Evolutionary conservation across 2,797 vertebrate species (phyloP).

Genomic region (Pangasius mekongensis): DNA sequence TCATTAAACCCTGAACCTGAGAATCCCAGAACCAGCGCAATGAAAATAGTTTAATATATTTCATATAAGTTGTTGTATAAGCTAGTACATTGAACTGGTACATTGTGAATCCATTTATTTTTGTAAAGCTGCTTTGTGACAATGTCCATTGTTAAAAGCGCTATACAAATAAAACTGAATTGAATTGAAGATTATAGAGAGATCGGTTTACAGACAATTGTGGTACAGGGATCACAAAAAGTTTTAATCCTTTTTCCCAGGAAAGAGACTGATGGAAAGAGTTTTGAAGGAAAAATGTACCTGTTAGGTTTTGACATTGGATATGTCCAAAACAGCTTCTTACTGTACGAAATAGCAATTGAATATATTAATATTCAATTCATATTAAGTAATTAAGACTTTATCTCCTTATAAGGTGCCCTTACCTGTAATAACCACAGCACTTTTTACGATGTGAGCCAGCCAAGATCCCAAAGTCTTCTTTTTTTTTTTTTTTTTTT

Average conservation of each 20-base stretch:
- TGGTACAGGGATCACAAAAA: neutral
- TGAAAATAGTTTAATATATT: constrained; percentile 8
- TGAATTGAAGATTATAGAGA: neutral
- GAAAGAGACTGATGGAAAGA: too few relatives aligned
- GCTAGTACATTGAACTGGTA: neutral
- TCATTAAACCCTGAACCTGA: neutral
- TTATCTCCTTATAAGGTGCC: too few relatives aligned
- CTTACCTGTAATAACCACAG: neutral
- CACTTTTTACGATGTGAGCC: neutral
- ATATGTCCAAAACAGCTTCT: neutral
- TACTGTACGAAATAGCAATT: neutral
- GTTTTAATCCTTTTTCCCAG: neutral
- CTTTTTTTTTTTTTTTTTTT: neutral
- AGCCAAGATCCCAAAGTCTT: neutral
- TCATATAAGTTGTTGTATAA: constrained; percentile 9
- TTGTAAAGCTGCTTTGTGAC: too few relatives aligned
- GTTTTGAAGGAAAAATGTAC: neutral
- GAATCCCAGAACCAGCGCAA: neutral
- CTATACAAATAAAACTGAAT: too few relatives aligned
- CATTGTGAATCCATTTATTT: too few relatives aligned
- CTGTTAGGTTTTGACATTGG: neutral
- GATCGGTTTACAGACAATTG: neutral
- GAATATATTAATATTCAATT: neutral
- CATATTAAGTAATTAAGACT: neutral
- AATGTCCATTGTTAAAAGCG: too few relatives aligned